Conservation (phyloP, 2,797 vertebrate genomes). For the Bradypodion pumilum region DNA sequence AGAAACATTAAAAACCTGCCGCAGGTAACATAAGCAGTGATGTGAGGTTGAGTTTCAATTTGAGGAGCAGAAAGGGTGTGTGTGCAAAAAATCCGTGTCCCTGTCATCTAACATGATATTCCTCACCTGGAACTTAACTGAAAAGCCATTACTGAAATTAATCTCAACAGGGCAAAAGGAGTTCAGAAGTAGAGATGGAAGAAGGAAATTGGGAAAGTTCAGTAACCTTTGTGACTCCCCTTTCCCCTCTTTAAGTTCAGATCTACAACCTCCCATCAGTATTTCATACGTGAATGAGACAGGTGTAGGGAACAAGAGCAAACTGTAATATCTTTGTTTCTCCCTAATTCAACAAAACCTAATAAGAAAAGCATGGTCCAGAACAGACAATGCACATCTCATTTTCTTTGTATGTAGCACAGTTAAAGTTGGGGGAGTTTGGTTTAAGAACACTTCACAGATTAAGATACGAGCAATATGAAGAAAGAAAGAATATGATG, state of each 20-base stretch:
- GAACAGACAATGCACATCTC: too few relatives aligned
- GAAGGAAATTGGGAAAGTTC: not conserved
- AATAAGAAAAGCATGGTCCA: not conserved
- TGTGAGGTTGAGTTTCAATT: not conserved
- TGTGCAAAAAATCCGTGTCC: not conserved
- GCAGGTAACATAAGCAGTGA: not conserved
- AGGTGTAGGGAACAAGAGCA: not conserved
- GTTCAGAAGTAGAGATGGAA: not conserved
- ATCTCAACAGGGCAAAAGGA: not conserved
- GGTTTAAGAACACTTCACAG: not conserved
- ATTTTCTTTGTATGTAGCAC: not conserved
- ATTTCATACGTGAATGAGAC: not conserved
- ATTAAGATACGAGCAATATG: too few relatives aligned
- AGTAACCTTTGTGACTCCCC: not conserved
- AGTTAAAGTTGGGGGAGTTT: not conserved
- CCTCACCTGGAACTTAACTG: not conserved
- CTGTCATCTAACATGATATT: not conserved
- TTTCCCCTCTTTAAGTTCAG: not conserved
- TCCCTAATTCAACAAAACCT: not conserved
- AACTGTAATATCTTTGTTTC: not conserved
- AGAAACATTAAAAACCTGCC: not conserved
- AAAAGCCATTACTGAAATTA: not conserved
- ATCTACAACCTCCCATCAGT: not conserved
- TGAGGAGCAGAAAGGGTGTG: not conserved
- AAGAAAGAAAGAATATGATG: not conserved